Conservation (phyloP, 2,113 vertebrate species). For the Numida meleagris region DNA sequence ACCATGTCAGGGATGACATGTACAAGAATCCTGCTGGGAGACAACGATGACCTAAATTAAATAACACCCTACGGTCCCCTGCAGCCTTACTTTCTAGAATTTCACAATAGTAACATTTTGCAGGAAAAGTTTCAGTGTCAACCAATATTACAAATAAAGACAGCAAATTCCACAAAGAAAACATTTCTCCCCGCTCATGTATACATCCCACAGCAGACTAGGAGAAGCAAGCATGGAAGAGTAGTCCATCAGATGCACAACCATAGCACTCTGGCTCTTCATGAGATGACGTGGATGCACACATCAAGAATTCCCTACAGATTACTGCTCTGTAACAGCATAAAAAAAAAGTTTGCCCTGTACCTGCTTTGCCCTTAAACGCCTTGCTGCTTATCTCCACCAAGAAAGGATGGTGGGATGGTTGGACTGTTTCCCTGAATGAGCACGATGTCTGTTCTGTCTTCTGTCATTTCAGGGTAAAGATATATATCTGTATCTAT, state of each 20-base stretch:
- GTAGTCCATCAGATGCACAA: background rate
- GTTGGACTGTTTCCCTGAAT: background rate
- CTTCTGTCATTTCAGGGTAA: fast-evolving
- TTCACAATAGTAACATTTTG: background rate
- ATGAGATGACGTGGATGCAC: fast-evolving
- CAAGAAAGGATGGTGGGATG: background rate
- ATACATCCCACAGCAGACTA: background rate
- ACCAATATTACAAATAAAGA: background rate
- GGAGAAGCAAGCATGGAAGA: background rate
- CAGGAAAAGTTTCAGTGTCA: background rate
- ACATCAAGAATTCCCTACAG: background rate
- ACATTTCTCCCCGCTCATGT: background rate
- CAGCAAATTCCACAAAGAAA: background rate
- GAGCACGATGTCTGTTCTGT: background rate
- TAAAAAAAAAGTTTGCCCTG: background rate
- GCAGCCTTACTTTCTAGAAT: background rate
- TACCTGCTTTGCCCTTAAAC: background rate
- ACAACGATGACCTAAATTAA: background rate
- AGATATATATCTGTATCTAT: background rate
- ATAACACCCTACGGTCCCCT: background rate
- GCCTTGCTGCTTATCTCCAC: background rate
- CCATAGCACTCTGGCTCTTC: background rate
- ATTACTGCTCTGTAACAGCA: background rate
- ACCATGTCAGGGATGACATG: background rate
- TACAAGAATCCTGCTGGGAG: background rate